These are phyloP conservation scores for Anthonomus grandis DNA, from an alignment of 1,140 invertebrate genomes.

Conservation along the genomic window DNA sequence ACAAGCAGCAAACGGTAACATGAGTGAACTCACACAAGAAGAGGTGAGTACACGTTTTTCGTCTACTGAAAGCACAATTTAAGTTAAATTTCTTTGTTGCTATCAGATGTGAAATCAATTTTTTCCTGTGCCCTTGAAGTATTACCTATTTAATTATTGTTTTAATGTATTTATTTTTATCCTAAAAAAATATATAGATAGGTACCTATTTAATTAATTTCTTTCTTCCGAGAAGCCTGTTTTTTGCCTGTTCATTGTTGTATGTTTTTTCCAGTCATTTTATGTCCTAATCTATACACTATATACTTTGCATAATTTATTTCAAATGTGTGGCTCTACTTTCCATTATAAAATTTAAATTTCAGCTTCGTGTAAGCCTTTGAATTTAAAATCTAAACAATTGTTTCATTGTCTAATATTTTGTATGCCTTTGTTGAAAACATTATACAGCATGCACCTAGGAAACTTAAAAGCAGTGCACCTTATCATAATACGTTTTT, in stretches of 20 bases:
- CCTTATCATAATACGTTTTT: too few species aligned
- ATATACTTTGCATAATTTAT: neutral
- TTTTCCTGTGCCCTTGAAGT: conserved; percentile 1
- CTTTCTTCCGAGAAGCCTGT: neutral
- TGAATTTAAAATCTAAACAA: too few species aligned
- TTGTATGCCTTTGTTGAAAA: too few species aligned
- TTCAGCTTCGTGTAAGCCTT: too few species aligned
- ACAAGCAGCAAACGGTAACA: conserved; percentile 37
- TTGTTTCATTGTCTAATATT: too few species aligned
- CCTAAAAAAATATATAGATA: neutral
- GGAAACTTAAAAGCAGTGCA: too few species aligned
- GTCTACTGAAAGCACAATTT: conserved; percentile 12
- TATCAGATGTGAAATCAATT: conserved; percentile 10
- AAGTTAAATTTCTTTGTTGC: conserved; percentile 24
- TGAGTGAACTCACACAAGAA: conserved; percentile 72
- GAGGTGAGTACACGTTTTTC: conserved; percentile 56
- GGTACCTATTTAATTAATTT: neutral
- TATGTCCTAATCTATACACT: neutral
- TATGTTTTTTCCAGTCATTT: neutral
- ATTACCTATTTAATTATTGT: neutral
- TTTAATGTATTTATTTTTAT: neutral
- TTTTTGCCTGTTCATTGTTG: neutral
- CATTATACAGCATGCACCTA: too few species aligned
- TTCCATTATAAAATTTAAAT: too few species aligned
- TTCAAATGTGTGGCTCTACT: too few species aligned